phyloP scores from a whole-genome alignment of 1,140 invertebrate species.

The Eciton burchellii region DNA sequence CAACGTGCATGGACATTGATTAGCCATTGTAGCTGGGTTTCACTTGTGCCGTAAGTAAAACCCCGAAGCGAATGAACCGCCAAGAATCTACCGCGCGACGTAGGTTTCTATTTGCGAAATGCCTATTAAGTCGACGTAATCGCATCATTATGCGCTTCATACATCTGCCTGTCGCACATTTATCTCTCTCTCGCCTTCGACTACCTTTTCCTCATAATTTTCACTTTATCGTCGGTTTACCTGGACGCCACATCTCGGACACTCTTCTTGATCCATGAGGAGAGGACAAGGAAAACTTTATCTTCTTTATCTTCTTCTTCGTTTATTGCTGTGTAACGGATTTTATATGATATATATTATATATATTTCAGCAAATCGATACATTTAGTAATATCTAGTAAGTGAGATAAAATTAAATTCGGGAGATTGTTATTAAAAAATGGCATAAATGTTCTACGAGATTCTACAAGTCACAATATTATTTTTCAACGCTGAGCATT shows the following conservation, averaged over 20 bases:
- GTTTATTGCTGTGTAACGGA: neutral
- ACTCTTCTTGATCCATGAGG: neutral
- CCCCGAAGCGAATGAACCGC: conserved; percentile 10
- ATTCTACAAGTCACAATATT: neutral
- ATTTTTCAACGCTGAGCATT: neutral
- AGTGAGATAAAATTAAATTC: neutral
- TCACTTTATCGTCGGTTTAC: conserved; percentile 63
- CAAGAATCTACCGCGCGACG: conserved; percentile 11
- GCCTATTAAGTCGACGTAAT: conserved; percentile 77
- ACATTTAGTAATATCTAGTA: too few species aligned
- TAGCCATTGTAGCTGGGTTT: neutral
- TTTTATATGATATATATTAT: neutral
- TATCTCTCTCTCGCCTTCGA: conserved; percentile 38
- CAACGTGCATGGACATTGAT: neutral
- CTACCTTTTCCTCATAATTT: conserved; percentile 69
- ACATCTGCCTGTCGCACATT: conserved; percentile 73
- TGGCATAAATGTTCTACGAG: neutral
- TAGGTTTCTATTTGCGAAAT: conserved; percentile 60
- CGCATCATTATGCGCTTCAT: conserved; percentile 82
- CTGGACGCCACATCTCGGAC: neutral
- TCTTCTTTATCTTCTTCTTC: conserved; percentile 26
- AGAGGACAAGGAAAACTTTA: conserved; percentile 12
- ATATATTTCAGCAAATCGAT: too few species aligned
- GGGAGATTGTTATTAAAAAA: conserved; percentile 12
- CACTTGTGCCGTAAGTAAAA: conserved; percentile 20